Evolutionary conservation across 2,113 vertebrate species (phyloP), one percentile per base, ranked within the genome.

Genomic region (Anhinga rufa): DNA sequence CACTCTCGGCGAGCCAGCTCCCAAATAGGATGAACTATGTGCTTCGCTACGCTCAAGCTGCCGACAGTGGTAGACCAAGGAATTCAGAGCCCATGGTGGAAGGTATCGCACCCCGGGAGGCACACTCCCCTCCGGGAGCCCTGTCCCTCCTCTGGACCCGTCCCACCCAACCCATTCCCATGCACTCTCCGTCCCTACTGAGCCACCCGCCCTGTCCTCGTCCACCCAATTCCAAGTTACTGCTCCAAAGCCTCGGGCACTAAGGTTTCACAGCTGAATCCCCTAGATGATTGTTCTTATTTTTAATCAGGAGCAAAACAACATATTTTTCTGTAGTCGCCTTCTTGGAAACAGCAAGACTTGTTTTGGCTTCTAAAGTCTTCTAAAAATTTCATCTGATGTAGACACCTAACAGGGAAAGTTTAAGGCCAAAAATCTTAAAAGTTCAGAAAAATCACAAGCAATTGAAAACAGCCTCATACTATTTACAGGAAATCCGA

Each of bases 51-150:
- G 2, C 55, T 76, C 44, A 70, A 12, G 34, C 54, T 44, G 55
- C 31, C 1, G 6, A 49, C 17, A 21, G 61, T 1, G 7, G 29
- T 1, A 65, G 38, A 58, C 7, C 12, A 36, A 17, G 32, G 51
- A 49, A 24, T 72, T 61, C 7, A 36, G n/a, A 74, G 9, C 11
- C 46, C 10, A 14, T 0, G 4, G 38, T 42, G 58, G 25, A 66
- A 48, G 15, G 26, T 48, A 74, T 3, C 0, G 1, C 26, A 48
- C 9, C 18, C 25, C 3, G 3, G n/a, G n/a, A 21, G 46, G 24
- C 17, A 51, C 7, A 6, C 17, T 48, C 34, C 36, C 26, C 42
- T 64, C 21, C 7, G 1, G 34, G 25, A 77, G 29, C 10, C 42
- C 18, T 15, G 60, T 40, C 26, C 22, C 36, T 88, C 51, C 48